Evolutionary conservation across 2,888 invertebrate species (phyloP).

Genomic region (Phyllotreta cruciferae): DNA sequence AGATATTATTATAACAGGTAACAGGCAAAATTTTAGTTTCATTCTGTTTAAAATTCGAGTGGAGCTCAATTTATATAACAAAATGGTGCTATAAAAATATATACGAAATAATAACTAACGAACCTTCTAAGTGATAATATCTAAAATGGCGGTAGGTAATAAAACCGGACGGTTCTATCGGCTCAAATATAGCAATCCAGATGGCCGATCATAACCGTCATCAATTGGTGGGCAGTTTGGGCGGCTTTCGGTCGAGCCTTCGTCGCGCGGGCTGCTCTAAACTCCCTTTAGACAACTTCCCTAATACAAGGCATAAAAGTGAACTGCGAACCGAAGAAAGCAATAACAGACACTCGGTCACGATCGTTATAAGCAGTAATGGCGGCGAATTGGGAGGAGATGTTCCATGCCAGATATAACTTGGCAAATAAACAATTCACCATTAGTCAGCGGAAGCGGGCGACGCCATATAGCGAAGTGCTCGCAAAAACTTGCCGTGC

Average conservation of each 20-base stretch:
- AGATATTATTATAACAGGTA: no score
- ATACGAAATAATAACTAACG: no score
- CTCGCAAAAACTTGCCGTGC: conserved; percentile 7
- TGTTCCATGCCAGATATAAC: conserved; percentile 44
- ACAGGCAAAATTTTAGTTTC: no score
- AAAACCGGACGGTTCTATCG: conserved; percentile 8
- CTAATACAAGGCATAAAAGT: conserved; percentile 54
- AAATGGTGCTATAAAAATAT: no score
- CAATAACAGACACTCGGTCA: conserved; percentile 57
- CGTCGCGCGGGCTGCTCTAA: conserved; percentile 43
- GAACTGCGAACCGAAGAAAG: conserved; percentile 55
- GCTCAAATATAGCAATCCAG: conserved; percentile 24
- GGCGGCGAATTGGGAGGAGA: conserved; percentile 48
- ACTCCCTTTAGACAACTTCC: conserved; percentile 47
- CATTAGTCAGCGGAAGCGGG: conserved; percentile 40
- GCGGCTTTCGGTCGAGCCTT: conserved; percentile 9
- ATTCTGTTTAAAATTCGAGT: no score
- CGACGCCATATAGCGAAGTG: neutral
- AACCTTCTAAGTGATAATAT: no score
- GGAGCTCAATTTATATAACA: no score
- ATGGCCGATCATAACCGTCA: conserved; percentile 32
- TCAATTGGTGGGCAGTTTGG: conserved; percentile 29
- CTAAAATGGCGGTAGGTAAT: no score
- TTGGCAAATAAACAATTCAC: conserved; percentile 49
- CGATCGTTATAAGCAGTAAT: conserved; percentile 56